phyloP scores from a whole-genome alignment of 2,888 invertebrate species.

The Himalopsyche anomala region DNA sequence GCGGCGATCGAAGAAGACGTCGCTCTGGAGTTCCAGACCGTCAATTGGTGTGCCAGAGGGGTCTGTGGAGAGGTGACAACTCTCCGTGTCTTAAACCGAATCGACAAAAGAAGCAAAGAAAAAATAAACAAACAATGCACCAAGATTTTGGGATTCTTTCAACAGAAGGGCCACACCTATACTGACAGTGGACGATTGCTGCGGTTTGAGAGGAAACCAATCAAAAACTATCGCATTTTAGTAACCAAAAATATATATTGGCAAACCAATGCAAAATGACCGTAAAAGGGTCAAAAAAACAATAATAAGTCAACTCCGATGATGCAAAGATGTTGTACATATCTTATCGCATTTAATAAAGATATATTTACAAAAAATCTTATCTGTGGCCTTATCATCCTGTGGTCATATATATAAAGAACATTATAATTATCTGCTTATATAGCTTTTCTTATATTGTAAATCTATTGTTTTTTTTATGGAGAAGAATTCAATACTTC shows the following conservation, averaged over 20 bases:
- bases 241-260: background rate
- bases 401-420: background rate
- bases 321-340: background rate
- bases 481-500: background rate
- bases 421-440: no score
- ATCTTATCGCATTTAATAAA: background rate
- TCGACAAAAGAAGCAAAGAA: slow-evolving; percentile 9
- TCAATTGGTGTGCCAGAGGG: background rate
- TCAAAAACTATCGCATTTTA: background rate
- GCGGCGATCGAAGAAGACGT: background rate
- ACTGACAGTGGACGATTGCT: background rate
- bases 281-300: background rate
- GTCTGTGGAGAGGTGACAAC: background rate
- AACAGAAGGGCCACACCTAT: background rate
- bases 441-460: no score
- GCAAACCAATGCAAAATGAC: background rate
- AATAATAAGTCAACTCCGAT: background rate
- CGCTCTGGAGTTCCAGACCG: background rate
- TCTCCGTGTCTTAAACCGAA: background rate
- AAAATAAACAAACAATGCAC: background rate
- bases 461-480: no score
- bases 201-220: background rate
- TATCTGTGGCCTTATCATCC: background rate
- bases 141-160: background rate
- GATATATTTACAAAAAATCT: background rate